Base-by-base conservation (phyloP, 2,797 vertebrate species). In the Fringilla coelebs region DNA sequence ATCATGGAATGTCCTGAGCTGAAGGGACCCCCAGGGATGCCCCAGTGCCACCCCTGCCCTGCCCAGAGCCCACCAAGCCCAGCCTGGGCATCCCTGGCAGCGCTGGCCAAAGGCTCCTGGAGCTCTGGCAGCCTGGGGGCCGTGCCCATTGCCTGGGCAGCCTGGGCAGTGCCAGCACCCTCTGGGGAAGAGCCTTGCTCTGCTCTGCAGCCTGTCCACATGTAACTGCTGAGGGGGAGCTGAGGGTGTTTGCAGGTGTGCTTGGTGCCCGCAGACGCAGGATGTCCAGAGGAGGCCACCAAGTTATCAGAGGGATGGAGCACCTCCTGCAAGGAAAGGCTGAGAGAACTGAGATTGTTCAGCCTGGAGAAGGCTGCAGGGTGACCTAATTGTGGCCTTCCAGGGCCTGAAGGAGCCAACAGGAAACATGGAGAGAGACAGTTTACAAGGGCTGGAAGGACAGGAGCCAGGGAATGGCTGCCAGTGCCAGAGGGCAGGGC, bases 151-250 rank as follows among this genome's bases (percentile, higher is more conserved):
- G 34, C 80, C 58, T 73, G 77, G 65, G 76, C 22, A 79, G 77
- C 77, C 76, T 66, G 66, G 57, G 57, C 57, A 82, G 48, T 82
- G 79, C 79, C 67, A n/a, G 67, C 40, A 54, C 13, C 21, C 66
- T 55, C 49, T 72, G 79, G 48, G 78, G 11, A 11, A 62, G 28
- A 28, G 0, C 40, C 58, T 19, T 32, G 1, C 12, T 67, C 79
- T 72, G 5, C 0, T 1, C 8, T 61, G 3, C 66, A 61, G 17
- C 20, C 46, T 21, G 3, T 14, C 46, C 57, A 17, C 13, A 1
- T 7, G 34, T 2, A 17, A 7, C 29, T 46, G 40, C 67, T 29
- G 14, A 21, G 11, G n/a, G 62, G 28, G 9, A 70, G 11, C 57
- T 54, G 79, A 24, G 49, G 18, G 28, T 62, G 67, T 28, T 36